A percentile compares a stretch with the other conserved stretches of the same genome.
phyloP scores from a whole-genome alignment of 2,113 vertebrate species.

The Lampris megalopsis region DNA sequence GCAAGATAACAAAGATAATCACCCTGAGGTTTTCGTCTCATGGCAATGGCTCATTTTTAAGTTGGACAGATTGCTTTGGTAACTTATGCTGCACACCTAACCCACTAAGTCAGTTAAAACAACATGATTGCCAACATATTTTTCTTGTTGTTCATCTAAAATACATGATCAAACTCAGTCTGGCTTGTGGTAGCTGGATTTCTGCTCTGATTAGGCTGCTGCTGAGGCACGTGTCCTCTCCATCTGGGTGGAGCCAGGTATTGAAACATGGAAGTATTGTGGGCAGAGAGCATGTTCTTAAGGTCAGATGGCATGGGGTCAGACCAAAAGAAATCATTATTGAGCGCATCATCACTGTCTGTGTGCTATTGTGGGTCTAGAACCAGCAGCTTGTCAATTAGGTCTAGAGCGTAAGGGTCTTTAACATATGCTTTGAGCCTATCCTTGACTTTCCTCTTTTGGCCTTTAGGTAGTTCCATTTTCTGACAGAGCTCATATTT shows the following conservation, averaged over 20 bases:
- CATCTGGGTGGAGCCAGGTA: slow-evolving; percentile 89
- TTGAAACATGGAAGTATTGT: slow-evolving; percentile 89
- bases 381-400: slow-evolving; percentile 76
- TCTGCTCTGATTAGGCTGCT: slow-evolving; percentile 88
- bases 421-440: slow-evolving; percentile 88
- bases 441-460: too few species aligned
- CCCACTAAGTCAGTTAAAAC: not conserved
- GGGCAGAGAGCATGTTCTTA: too few species aligned
- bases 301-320: too few species aligned
- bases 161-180: slow-evolving; percentile 89
- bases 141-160: slow-evolving; percentile 44
- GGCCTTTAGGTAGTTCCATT: too few species aligned
- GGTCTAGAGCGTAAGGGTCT: slow-evolving; percentile 86
- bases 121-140: not conserved
- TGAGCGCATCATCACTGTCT: slow-evolving; percentile 89
- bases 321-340: slow-evolving; percentile 93
- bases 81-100: too few species aligned
- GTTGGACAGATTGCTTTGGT: too few species aligned
- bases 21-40: too few species aligned
- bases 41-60: too few species aligned
- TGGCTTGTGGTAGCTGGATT: slow-evolving; percentile 72
- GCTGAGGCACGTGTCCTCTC: slow-evolving; percentile 90
- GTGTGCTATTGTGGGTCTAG: slow-evolving; percentile 88
- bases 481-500: slow-evolving; percentile 88
- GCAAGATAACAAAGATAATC: too few species aligned